These are phyloP conservation scores for Lasioglossum pauxillum DNA, from an alignment of 2,888 invertebrate genomes.

Conservation along the genomic window DNA sequence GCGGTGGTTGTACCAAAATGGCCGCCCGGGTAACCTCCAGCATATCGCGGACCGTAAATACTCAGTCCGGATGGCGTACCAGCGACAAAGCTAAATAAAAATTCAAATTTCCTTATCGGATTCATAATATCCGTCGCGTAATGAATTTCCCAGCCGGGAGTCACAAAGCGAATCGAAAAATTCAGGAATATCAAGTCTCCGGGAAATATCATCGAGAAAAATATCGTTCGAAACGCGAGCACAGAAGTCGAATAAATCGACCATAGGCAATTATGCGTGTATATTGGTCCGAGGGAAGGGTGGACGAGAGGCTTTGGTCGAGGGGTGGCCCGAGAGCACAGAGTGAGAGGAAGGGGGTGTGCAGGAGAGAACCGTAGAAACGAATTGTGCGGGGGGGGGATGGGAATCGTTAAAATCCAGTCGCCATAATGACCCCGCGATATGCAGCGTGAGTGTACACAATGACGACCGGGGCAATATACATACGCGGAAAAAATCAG, in stretches of 20 bases:
- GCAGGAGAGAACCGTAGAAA: neutral
- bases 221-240: slow-evolving; percentile 36
- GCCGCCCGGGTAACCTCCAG: neutral
- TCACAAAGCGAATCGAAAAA: neutral
- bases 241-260: slow-evolving; percentile 64
- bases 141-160: neutral
- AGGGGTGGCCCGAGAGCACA: neutral
- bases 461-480: slow-evolving; percentile 64
- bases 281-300: slow-evolving; percentile 49
- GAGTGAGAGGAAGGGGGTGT: neutral
- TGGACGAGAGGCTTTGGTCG: slow-evolving; percentile 29
- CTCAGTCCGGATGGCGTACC: neutral
- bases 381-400: slow-evolving; percentile 28
- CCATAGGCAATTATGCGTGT: slow-evolving; percentile 71
- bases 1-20: neutral
- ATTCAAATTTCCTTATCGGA: slow-evolving; percentile 8
- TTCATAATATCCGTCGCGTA: slow-evolving; percentile 16
- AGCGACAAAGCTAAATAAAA: slow-evolving; percentile 5
- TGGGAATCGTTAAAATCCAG: slow-evolving; percentile 70
- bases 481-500: slow-evolving; percentile 68
- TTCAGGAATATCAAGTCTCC: neutral
- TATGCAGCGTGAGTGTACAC: slow-evolving; percentile 65
- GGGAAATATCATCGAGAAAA: slow-evolving; percentile 53
- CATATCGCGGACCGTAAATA: neutral
- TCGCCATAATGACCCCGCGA: slow-evolving; percentile 70